phyloP scores from a whole-genome alignment of 2,113 vertebrate genomes.

The Holacanthus passer region DNA sequence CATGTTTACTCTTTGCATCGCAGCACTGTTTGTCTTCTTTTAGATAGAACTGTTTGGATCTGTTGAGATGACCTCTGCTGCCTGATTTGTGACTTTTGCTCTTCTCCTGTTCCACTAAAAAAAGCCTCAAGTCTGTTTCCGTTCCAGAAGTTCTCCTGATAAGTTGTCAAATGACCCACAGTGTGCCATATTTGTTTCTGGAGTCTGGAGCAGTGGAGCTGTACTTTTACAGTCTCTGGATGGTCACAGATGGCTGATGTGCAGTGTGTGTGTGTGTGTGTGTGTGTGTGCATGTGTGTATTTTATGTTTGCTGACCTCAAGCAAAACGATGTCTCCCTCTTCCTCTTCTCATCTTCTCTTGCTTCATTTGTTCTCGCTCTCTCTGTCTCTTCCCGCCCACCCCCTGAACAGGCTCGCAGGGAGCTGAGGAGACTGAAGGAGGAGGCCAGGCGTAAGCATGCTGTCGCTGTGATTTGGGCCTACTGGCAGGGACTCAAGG shows the following conservation, averaged over 20 bases:
- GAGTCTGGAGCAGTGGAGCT: conserved; percentile 37
- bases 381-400: conserved; percentile 62
- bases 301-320: conserved; percentile 52
- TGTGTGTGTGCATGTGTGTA: conserved; percentile 5
- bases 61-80: conserved; percentile 24
- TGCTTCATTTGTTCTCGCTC: conserved; percentile 71
- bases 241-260: conserved; percentile 38
- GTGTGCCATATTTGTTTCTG: conserved; percentile 24
- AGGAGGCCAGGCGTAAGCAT: conserved; percentile 97
- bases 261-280: conserved; percentile 21
- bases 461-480: conserved; percentile 99
- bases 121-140: conserved; percentile 34
- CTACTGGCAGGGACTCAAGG: conserved; percentile 99
- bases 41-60: conserved; percentile 45
- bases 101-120: conserved; percentile 20
- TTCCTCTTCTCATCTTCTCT: conserved; percentile 64
- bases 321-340: conserved; percentile 46
- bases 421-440: conserved; percentile 98
- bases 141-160: conserved; percentile 46
- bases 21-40: conserved; percentile 18
- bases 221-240: conserved; percentile 30
- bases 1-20: conserved; percentile 50
- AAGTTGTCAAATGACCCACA: conserved; percentile 29
- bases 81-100: conserved; percentile 43
- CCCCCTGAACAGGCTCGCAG: conserved; percentile 92